These are phyloP conservation scores for Litocranius walleri DNA, from an alignment of 2,113 vertebrate genomes.

Conservation along the genomic window DNA sequence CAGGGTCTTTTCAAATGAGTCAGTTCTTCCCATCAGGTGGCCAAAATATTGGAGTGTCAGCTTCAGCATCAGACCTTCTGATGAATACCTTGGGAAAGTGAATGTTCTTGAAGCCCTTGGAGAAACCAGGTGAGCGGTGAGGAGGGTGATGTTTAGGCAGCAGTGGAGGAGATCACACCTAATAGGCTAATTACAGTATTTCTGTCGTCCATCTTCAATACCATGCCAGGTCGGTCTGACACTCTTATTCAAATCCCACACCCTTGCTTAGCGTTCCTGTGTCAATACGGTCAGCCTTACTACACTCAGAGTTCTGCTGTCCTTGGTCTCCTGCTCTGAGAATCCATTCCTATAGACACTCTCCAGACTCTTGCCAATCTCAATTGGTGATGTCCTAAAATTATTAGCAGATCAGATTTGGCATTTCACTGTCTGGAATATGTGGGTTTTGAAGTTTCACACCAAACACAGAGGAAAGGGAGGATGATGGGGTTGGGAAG, in stretches of 20 bases:
- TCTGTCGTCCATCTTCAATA: neutral
- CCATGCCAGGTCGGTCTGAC: neutral
- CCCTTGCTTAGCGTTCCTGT: neutral
- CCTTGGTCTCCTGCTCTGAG: neutral
- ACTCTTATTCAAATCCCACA: neutral
- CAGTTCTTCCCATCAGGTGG: neutral
- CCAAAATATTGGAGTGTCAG: neutral
- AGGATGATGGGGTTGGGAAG: neutral
- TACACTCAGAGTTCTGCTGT: fast-evolving
- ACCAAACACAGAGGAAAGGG: neutral
- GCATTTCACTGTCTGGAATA: neutral
- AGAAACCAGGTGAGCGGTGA: neutral
- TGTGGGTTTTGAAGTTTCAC: neutral
- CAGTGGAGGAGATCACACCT: neutral
- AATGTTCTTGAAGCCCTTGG: neutral
- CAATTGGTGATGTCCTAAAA: neutral
- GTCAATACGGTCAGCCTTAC: neutral
- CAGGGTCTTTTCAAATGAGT: neutral
- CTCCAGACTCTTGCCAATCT: neutral
- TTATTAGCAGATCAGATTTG: neutral
- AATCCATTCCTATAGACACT: neutral
- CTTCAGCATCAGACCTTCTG: neutral
- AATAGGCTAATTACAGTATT: neutral
- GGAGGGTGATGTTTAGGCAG: neutral
- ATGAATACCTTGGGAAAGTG: neutral